Conservation (phyloP, 1,140 invertebrate species). For the Tenebrio molitor region DNA sequence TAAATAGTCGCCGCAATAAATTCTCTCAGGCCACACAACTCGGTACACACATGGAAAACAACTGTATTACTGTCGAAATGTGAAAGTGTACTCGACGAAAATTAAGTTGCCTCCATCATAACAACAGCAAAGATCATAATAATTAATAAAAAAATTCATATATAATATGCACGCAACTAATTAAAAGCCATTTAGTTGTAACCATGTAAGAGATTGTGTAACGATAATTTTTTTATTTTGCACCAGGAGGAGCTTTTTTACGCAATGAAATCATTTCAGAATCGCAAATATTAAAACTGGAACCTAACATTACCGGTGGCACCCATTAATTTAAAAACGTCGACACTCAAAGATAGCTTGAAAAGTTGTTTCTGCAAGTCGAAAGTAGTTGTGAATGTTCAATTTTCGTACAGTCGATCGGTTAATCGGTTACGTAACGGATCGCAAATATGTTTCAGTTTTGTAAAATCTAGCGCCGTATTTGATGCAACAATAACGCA, state of each 20-base stretch:
- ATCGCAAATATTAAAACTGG: slow-evolving; percentile 29
- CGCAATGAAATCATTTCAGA: slow-evolving; percentile 34
- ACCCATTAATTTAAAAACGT: slow-evolving; percentile 27
- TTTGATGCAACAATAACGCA: background rate
- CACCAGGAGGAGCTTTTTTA: slow-evolving; percentile 19
- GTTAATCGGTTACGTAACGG: slow-evolving; percentile 29
- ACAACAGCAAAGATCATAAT: too few species aligned
- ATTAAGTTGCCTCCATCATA: background rate
- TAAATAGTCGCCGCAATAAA: slow-evolving; percentile 25
- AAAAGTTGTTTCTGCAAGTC: slow-evolving; percentile 35
- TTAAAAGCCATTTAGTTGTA: slow-evolving; percentile 18
- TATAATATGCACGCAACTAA: background rate
- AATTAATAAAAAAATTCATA: slow-evolving; percentile 1
- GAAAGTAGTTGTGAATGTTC: slow-evolving; percentile 37
- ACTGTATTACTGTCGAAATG: slow-evolving; percentile 25
- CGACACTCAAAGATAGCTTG: slow-evolving; percentile 13
- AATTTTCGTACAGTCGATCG: slow-evolving; percentile 15
- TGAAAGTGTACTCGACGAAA: slow-evolving; percentile 19
- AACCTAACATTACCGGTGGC: slow-evolving; percentile 15
- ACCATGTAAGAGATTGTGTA: slow-evolving; percentile 5
- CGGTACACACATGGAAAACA: slow-evolving; percentile 6
- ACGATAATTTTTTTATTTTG: slow-evolving; percentile 9
- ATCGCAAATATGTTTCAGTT: slow-evolving; percentile 16
- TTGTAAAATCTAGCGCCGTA: background rate
- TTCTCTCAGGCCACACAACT: slow-evolving; percentile 26